Evolutionary conservation across 1,140 invertebrate genomes (phyloP), one percentile per base, ranked within the genome.

Genomic region (Procambarus virginalis): DNA sequence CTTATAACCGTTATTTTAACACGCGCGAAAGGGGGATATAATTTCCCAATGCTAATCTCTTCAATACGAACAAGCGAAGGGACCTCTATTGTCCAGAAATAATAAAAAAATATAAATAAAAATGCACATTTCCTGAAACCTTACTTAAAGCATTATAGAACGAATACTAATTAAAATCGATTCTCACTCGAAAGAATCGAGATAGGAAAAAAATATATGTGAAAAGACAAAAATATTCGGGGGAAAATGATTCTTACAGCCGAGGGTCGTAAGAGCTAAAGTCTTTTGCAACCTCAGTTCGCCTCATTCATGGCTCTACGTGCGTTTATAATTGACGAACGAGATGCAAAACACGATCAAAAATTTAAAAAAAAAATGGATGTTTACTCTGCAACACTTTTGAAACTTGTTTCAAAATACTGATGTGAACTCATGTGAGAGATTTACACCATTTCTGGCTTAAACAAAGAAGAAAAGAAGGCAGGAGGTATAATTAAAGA

Each of bases 391-490:
- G 45, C 14, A 12, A 60, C 51, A 60, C 14, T 17, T 81, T 22
- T 12, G 45, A 68, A 45, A n/a, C 55, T 58, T 14, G 58, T 12
- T 64, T 14, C 9, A 83, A 83, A 64, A 83, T 64, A 68, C 34
- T 83, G 51, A 83, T 45, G 80, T 83, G 20, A 68, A 68, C 55
- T 68, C 80, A 83, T 34, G 60, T 83, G 80, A 83, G 80, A 70
- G 73, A 84, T 84, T 64, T 73, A 70, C 64, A 84, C 81, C 81
- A 84, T 84, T 84, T 73, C 81, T 73, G 68, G 45, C 81, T 70
- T 68, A 73, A 84, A 84, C 81, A 84, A 84, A 84, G 81, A 84
- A 84, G 64, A 84, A 84, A 84, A 84, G 81, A 84, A 84, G 20
- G 49, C 68, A 70, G 81, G 81, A 73, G 81, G 81, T 84, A 84